Conservation (phyloP, 1,140 invertebrate species). For the Bombus waltoni region DNA sequence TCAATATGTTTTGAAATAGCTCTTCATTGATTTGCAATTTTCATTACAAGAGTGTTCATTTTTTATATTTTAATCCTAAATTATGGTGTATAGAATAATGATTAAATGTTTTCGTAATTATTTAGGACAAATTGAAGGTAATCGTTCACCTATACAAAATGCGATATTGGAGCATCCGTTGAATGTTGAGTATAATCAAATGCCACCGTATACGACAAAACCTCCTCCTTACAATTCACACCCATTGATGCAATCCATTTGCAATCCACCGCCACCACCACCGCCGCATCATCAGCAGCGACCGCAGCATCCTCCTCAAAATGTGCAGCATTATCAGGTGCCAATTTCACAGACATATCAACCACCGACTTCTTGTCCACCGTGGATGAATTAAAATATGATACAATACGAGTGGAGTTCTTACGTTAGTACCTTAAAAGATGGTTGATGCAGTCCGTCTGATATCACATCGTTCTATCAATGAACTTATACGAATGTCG, state of each 20-base stretch:
- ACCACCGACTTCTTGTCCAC: conserved; percentile 72
- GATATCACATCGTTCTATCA: conserved; percentile 17
- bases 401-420: conserved; percentile 15
- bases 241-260: conserved; percentile 77
- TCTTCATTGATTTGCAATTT: background rate
- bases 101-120: conserved; percentile 38
- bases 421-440: conserved; percentile 47
- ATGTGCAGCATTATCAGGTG: conserved; percentile 71
- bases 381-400: conserved; percentile 77
- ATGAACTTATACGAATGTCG: background rate
- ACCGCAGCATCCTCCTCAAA: conserved; percentile 66
- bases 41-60: background rate
- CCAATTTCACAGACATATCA: conserved; percentile 76
- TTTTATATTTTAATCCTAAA: background rate
- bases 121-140: conserved; percentile 71
- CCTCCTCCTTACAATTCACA: conserved; percentile 72
- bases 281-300: conserved; percentile 69
- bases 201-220: conserved; percentile 72
- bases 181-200: conserved; percentile 73
- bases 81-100: conserved; percentile 6
- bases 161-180: conserved; percentile 70
- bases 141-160: conserved; percentile 70
- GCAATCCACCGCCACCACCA: conserved; percentile 76
- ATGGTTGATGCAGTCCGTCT: conserved; percentile 24
- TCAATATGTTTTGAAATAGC: background rate